Percentiles rank a stretch among this genome's conserved stretches.
Conservation (phyloP, 2,113 vertebrate genomes). For the Protomyctophum bolini region DNA sequence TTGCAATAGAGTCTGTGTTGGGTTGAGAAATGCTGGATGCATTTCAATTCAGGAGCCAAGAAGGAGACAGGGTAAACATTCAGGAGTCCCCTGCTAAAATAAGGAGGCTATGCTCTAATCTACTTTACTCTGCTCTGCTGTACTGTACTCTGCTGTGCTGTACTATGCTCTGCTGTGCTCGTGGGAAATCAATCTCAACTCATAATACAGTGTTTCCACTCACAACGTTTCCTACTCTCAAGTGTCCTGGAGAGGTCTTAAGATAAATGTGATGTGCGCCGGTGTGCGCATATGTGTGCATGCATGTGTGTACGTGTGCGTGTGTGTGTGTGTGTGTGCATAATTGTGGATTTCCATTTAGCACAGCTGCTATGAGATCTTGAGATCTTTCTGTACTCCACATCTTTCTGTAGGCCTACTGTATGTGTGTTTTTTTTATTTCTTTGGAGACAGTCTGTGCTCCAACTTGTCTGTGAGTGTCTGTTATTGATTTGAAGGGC, state of each 20-base stretch:
- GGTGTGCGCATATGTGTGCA: neutral
- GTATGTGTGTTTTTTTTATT: neutral
- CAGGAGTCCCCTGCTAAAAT: no score
- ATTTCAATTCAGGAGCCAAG: no score
- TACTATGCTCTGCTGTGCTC: conserved; percentile 25
- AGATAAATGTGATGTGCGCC: neutral
- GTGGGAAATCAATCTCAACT: conserved; percentile 56
- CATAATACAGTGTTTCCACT: conserved; percentile 30
- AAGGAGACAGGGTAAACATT: no score
- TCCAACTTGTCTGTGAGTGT: conserved; percentile 30
- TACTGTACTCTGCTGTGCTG: no score
- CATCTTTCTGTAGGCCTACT: no score
- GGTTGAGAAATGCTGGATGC: no score
- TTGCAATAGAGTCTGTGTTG: no score
- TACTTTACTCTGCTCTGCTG: no score
- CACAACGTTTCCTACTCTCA: neutral
- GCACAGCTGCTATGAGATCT: neutral
- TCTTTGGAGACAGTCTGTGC: conserved; percentile 3
- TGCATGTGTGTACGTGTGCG: neutral
- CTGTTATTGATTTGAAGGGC: conserved; percentile 19
- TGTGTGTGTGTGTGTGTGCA: neutral
- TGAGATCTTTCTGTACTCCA: neutral
- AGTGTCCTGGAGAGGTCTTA: conserved; percentile 17
- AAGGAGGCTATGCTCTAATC: no score
- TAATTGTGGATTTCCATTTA: no score